Evolutionary conservation across 1,140 invertebrate genomes (phyloP), one percentile per base, ranked within the genome.

Genomic region (Bursaphelenchus mucronatus): DNA sequence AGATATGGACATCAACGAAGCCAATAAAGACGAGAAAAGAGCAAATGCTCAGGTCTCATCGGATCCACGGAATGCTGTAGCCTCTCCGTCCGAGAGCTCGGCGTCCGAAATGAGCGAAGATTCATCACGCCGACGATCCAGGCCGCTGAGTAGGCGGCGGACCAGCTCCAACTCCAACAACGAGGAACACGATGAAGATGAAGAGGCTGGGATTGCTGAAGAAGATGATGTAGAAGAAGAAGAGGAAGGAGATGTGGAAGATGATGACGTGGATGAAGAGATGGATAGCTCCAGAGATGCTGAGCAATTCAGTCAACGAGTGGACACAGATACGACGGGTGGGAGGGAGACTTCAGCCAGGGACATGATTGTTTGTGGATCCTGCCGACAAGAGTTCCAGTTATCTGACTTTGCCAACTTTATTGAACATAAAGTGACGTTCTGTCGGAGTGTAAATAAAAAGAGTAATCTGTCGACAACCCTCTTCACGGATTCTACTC

Each of bases 351-450:
- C 47, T n/a, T 30, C 44, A 10, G 46, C 56, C 47, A 61, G 63
- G 21, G 77, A 79, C 64, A 52, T 70, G 19, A 74, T 79, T 40
- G 64, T 79, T 43, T 79, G 77, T 62, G 75, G 72, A 49, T 69
- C 74, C 61, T 79, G 77, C 55, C 66, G 72, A 21, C 49, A 56
- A 8, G 52, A 70, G 46, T 79, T 81, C 46, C 61, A 64, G 21
- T 57, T 80, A 17, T 40, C 43, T 53, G 53, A 71, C 41, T 81
- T 79, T 64, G 46, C 61, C 9, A 49, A 53, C 10, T 79, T 79
- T 68, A 68, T 79, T 19, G 78, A 79, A 52, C 77, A 79, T 64
- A 79, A 79, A 56, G 76, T 81, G 41, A 45, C 51, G 19, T 63
- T 41, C 51, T 69, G 78, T 50, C 77, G 67, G 64, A 63, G 44